phyloP scores from a whole-genome alignment of 1,140 invertebrate genomes.

The Caenorhabditis latens region DNA sequence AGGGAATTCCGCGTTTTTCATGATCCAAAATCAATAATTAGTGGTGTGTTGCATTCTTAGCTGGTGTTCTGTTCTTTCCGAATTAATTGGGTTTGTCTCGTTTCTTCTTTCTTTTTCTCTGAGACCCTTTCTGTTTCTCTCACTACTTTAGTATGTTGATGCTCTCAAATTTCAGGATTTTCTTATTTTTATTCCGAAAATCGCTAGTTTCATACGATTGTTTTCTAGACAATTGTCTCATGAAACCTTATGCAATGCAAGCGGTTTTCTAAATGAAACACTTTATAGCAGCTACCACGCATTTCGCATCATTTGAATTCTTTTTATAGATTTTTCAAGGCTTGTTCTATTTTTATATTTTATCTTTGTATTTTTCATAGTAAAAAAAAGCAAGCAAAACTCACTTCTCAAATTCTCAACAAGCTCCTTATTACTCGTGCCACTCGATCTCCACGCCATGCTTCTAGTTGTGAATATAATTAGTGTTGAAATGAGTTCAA shows the following conservation, averaged over 20 bases:
- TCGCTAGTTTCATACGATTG: not conserved
- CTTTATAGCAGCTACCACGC: no score
- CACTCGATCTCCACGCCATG: slow-evolving; percentile 66
- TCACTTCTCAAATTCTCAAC: slow-evolving; percentile 59
- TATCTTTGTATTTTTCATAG: no score
- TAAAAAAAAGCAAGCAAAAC: not conserved
- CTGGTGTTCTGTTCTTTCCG: slow-evolving; percentile 1
- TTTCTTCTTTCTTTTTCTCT: slow-evolving; percentile 2
- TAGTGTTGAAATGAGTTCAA: slow-evolving; percentile 43
- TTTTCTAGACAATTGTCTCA: no score
- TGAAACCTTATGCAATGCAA: no score
- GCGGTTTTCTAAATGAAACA: no score
- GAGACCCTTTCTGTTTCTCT: not conserved
- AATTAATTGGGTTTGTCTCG: slow-evolving; percentile 45
- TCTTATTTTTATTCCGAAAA: not conserved
- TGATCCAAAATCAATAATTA: not conserved
- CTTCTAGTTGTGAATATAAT: slow-evolving; percentile 37
- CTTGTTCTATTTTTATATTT: not conserved
- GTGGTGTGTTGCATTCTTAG: not conserved
- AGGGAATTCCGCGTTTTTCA: no score
- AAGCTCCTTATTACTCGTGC: slow-evolving; percentile 57
- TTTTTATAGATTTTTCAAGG: no score
- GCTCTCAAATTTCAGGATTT: slow-evolving; percentile 21
- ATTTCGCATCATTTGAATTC: no score
- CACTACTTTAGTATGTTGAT: not conserved